Conservation (phyloP, 1,140 invertebrate species). For the Homalodisca vitripennis region DNA sequence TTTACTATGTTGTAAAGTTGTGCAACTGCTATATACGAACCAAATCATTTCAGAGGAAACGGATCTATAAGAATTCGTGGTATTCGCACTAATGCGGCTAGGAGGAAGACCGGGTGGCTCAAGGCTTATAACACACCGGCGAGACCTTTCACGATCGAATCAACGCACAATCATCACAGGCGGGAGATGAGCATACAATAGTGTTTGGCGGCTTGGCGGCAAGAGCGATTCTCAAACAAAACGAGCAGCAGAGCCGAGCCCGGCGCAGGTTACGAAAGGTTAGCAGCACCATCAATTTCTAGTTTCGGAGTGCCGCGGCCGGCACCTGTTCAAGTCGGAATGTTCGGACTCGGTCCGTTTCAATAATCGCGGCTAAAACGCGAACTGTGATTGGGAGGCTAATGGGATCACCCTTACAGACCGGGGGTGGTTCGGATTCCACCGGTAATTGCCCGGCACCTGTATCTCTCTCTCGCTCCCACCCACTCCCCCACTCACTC, state of each 20-base stretch:
- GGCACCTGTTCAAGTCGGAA: background rate
- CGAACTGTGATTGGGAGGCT: background rate
- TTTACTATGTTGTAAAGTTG: too few relatives aligned
- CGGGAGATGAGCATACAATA: constrained; percentile 11
- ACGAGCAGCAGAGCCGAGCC: too few relatives aligned
- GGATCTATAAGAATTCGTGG: too few relatives aligned
- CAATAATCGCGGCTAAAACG: constrained; percentile 21
- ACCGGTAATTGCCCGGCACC: constrained; percentile 9
- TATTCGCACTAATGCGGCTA: background rate
- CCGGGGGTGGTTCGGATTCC: constrained; percentile 6
- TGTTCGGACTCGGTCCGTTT: too few relatives aligned
- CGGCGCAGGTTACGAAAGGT: constrained; percentile 18
- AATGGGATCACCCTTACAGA: background rate
- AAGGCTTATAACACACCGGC: background rate
- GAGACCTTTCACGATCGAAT: constrained; percentile 7
- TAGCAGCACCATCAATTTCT: constrained; percentile 22
- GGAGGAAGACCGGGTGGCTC: background rate
- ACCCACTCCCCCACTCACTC: background rate
- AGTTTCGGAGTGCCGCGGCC: constrained; percentile 20
- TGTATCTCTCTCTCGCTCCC: constrained; percentile 5
- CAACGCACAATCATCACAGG: background rate
- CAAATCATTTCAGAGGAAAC: too few relatives aligned
- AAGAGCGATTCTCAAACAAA: constrained; percentile 3
- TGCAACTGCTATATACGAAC: too few relatives aligned
- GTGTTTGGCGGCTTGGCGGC: background rate